A percentile compares a stretch with the other conserved stretches of the same genome.
phyloP scores from a whole-genome alignment of 1,140 invertebrate species.

The Aporrectodea caliginosa region DNA sequence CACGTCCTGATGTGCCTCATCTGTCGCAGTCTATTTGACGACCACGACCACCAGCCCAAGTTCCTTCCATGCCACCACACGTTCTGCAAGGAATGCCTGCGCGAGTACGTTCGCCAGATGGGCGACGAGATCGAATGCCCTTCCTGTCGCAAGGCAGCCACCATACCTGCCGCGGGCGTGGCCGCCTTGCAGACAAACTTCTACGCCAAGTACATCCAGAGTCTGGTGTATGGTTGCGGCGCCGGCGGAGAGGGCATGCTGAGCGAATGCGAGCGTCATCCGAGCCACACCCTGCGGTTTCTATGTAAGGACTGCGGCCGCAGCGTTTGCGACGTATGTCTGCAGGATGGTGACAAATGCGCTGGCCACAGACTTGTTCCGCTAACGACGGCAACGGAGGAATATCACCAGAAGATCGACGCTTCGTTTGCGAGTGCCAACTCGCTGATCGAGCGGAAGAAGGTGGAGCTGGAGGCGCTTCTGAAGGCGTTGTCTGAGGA shows the following conservation, averaged over 20 bases:
- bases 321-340: slow-evolving; percentile 23
- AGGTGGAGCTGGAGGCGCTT: slow-evolving; percentile 31
- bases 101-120: slow-evolving; percentile 31
- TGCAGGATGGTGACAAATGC: neutral
- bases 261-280: slow-evolving; percentile 13
- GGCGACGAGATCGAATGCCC: slow-evolving; percentile 34
- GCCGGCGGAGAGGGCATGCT: neutral
- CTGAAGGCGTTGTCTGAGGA: slow-evolving; percentile 29
- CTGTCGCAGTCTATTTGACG: slow-evolving; percentile 33
- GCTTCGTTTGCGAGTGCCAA: slow-evolving; percentile 29
- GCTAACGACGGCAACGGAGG: slow-evolving; percentile 25
- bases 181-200: slow-evolving; percentile 33
- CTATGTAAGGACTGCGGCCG: slow-evolving; percentile 26
- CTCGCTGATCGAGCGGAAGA: slow-evolving; percentile 31
- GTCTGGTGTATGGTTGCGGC: slow-evolving; percentile 26
- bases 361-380: slow-evolving; percentile 21
- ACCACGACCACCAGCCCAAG: slow-evolving; percentile 33
- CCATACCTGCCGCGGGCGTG: slow-evolving; percentile 31
- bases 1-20: slow-evolving; percentile 34
- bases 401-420: slow-evolving; percentile 33
- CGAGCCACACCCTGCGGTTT: slow-evolving; percentile 9
- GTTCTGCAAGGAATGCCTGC: slow-evolving; percentile 34
- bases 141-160: slow-evolving; percentile 30
- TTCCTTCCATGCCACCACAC: slow-evolving; percentile 34
- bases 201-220: slow-evolving; percentile 34